A percentile compares a stretch with the other conserved stretches of the same genome.
These are phyloP conservation scores for Cinclus cinclus DNA, from an alignment of 2,113 vertebrate species.

Conservation along the genomic window DNA sequence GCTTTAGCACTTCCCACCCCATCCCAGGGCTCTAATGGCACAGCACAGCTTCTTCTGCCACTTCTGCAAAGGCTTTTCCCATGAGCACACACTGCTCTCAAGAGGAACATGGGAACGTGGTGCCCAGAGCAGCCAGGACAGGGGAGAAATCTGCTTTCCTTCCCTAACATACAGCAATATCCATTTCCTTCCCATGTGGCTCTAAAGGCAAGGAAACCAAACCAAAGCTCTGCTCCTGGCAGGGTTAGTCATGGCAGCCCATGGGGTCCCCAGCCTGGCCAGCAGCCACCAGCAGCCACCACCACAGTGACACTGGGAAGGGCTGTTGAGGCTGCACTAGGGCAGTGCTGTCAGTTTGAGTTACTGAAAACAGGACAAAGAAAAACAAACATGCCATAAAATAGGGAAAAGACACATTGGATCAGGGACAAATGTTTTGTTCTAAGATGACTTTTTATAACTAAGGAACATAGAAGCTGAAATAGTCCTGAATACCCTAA, in stretches of 20 bases:
- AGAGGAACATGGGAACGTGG: background rate
- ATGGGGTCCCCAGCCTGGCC: background rate
- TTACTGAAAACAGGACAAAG: slow-evolving; percentile 7
- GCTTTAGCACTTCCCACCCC: background rate
- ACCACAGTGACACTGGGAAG: background rate
- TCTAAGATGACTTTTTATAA: background rate
- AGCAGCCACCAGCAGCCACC: background rate
- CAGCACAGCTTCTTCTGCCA: background rate
- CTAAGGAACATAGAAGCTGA: background rate
- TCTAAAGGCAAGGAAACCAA: background rate
- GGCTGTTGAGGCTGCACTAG: background rate
- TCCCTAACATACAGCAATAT: background rate
- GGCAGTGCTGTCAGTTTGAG: slow-evolving; percentile 3
- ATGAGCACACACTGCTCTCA: background rate
- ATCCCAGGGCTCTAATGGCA: background rate
- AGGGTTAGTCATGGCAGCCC: background rate
- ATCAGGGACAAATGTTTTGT: background rate
- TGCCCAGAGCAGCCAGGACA: background rate
- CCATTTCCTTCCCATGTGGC: background rate
- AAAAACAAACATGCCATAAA: background rate
- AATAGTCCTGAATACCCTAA: background rate
- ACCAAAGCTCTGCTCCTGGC: background rate
- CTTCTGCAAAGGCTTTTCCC: background rate
- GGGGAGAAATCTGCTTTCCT: background rate
- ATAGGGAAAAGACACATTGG: background rate